Conservation (phyloP, 2,888 invertebrate species). For the Andrena minutula region DNA sequence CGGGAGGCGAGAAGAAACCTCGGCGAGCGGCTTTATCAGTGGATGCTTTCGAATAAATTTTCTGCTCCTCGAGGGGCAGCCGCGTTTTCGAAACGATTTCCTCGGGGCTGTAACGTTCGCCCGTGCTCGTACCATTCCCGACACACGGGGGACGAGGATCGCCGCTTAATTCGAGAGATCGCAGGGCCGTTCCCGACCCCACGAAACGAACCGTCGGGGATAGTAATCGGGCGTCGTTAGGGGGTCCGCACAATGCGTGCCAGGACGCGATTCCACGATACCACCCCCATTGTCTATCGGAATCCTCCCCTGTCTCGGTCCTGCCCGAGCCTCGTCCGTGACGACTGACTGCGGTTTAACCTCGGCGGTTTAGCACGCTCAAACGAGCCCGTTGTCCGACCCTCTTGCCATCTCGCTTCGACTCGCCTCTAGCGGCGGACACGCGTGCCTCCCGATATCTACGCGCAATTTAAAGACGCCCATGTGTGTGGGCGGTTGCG, state of each 20-base stretch:
- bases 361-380: constrained; percentile 81
- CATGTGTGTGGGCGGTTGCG: background rate
- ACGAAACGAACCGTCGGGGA: constrained; percentile 68
- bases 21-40: background rate
- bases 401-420: constrained; percentile 44
- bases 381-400: constrained; percentile 81
- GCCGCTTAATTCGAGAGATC: constrained; percentile 72
- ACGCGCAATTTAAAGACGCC: constrained; percentile 45
- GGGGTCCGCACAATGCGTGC: constrained; percentile 81
- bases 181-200: constrained; percentile 60
- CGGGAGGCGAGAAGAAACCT: background rate
- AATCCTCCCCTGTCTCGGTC: constrained; percentile 62
- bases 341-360: constrained; percentile 82
- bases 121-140: background rate
- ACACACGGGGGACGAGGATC: constrained; percentile 44
- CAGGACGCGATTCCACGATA: constrained; percentile 82
- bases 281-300: constrained; percentile 82
- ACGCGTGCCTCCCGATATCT: constrained; percentile 46
- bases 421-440: background rate
- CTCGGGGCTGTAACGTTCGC: constrained; percentile 17
- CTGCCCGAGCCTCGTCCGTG: constrained; percentile 70
- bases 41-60: constrained; percentile 17
- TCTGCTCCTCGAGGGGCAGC: constrained; percentile 16
- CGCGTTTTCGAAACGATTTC: constrained; percentile 58
- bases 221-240: constrained; percentile 82